Evolutionary conservation across 2,797 vertebrate species (phyloP).

Genomic region (Vultur gryphus): DNA sequence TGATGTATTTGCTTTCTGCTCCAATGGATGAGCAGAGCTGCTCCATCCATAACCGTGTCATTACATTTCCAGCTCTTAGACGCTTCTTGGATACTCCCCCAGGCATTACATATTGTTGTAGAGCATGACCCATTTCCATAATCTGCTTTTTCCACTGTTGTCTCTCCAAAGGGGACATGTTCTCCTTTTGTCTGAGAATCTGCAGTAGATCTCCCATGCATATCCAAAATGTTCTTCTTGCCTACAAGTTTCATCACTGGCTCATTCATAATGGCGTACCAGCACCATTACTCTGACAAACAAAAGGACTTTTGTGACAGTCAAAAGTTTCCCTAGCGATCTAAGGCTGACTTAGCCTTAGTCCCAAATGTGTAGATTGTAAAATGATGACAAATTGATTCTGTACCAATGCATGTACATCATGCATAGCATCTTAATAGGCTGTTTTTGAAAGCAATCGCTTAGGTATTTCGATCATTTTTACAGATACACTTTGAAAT

Average conservation of each 20-base stretch:
- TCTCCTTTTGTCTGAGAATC: not conserved
- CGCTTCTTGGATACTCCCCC: not conserved
- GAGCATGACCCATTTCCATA: not conserved
- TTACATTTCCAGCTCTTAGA: constrained; percentile 9
- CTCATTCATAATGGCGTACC: not conserved
- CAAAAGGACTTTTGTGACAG: not conserved
- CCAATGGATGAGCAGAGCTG: not conserved
- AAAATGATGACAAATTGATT: constrained; percentile 4
- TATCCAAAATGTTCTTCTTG: not conserved
- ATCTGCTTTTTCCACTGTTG: not conserved
- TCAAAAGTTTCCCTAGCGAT: not conserved
- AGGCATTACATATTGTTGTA: not conserved
- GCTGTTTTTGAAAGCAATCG: not conserved
- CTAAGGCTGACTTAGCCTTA: not conserved
- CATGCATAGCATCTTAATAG: not conserved
- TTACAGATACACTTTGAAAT: not conserved
- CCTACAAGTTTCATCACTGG: not conserved
- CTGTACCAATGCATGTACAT: not conserved
- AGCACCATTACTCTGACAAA: not conserved
- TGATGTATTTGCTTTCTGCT: constrained; percentile 11
- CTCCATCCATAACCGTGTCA: not conserved
- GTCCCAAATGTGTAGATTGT: not conserved
- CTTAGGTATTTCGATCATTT: not conserved
- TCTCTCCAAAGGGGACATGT: not conserved
- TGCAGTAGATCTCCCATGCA: not conserved